phyloP scores from a whole-genome alignment of 2,888 invertebrate genomes.

The Serrognathus titanus region DNA sequence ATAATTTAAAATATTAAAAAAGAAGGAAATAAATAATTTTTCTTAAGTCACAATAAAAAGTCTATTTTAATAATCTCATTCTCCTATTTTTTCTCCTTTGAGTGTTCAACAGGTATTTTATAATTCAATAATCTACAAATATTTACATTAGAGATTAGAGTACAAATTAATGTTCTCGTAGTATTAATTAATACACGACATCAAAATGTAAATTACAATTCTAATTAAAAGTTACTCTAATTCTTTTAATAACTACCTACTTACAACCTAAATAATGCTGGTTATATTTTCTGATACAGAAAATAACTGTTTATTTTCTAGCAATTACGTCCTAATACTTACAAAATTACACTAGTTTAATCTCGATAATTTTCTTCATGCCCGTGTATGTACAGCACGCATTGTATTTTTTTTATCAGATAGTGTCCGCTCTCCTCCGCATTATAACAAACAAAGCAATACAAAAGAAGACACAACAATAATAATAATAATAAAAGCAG shows the following conservation, averaged over 20 bases:
- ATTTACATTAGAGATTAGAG: background rate
- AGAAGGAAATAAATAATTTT: no score
- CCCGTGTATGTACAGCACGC: background rate
- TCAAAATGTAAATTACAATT: constrained; percentile 3
- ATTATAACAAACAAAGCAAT: background rate
- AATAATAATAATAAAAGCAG: no score
- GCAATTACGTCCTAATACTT: constrained; percentile 7
- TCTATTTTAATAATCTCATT: no score
- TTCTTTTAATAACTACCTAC: background rate
- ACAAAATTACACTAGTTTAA: constrained; percentile 6
- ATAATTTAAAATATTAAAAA: no score
- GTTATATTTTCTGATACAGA: constrained; percentile 14
- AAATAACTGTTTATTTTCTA: constrained; percentile 5
- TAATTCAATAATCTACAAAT: background rate
- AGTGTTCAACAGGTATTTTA: no score
- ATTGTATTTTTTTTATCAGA: background rate
- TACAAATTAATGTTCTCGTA: no score
- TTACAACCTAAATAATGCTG: constrained; percentile 3
- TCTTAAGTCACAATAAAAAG: no score
- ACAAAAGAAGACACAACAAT: no score
- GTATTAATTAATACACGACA: background rate
- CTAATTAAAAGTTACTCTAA: background rate
- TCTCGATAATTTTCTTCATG: background rate
- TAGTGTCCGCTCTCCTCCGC: background rate
- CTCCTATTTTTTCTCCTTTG: no score